These are phyloP conservation scores for Etheostoma nigrum DNA, from an alignment of 2,797 vertebrate genomes.

Conservation along the genomic window DNA sequence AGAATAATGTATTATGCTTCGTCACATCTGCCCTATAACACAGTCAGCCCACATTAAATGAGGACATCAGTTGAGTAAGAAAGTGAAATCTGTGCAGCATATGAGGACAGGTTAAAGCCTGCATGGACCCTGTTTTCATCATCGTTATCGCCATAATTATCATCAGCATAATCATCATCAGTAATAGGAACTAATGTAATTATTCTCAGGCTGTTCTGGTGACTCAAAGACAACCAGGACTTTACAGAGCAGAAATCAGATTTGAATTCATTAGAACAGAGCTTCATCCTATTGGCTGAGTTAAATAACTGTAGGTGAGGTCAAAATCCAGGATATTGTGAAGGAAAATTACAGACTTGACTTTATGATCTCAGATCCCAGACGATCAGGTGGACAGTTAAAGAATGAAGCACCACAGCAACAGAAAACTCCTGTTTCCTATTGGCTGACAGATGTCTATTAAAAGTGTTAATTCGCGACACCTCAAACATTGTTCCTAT, in stretches of 20 bases:
- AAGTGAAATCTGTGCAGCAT: slow-evolving; percentile 25
- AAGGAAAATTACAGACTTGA: neutral
- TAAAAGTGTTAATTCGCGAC: neutral
- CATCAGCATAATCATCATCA: slow-evolving; percentile 15
- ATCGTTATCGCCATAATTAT: neutral
- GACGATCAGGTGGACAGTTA: neutral
- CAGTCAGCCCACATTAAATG: slow-evolving; percentile 35
- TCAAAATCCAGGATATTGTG: neutral
- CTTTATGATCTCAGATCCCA: neutral
- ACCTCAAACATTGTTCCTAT: neutral
- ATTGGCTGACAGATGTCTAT: neutral
- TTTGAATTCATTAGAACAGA: neutral
- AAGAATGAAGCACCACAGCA: neutral
- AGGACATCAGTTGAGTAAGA: slow-evolving; percentile 27
- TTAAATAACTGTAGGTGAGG: neutral
- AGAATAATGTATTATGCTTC: slow-evolving; percentile 16
- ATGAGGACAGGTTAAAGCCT: slow-evolving; percentile 3
- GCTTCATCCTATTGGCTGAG: neutral
- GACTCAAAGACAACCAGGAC: neutral
- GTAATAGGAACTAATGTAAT: slow-evolving; percentile 9
- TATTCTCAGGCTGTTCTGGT: slow-evolving; percentile 9
- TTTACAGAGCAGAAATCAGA: neutral
- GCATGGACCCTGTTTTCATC: slow-evolving; percentile 34
- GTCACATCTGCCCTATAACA: slow-evolving; percentile 14
- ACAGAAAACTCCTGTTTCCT: slow-evolving; percentile 10